Base-by-base conservation (phyloP, 2,113 vertebrate genomes). In the Passer montanus region DNA sequence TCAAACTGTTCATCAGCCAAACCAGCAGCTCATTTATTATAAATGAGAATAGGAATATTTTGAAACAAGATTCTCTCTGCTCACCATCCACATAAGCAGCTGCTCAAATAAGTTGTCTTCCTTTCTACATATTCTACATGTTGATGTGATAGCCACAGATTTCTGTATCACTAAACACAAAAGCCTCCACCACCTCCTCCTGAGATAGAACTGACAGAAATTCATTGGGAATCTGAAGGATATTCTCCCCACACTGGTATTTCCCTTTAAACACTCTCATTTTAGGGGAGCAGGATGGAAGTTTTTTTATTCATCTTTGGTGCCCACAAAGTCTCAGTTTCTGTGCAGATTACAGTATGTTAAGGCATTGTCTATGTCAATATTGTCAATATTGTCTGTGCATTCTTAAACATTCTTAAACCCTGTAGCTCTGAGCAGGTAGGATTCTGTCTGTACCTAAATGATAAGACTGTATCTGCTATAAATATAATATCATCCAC, bases 371-470 rank as follows among this genome's bases (percentile, higher is more conserved):
- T 74, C 90, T 93, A 15, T 87, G 83, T 87, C 94, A 96, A 33
- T 81, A 78, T 82, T 92, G 31, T 60, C 79, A 41, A 41, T 41
- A 41, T 41, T 41, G 41, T 41, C 41, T 41, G 41, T 41, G 41
- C 41, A 41, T 15, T 41, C 41, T 41, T 41, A 41, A 41, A 41
- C 53, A 66, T 95, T 92, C 92, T 90, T 81, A 92, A 94, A 75
- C 28, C 31, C 49, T 58, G 52, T 60, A 72, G 83, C 47, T 82
- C 73, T 81, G 66, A 88, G 76, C 90, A 96, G 93, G 92, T 93
- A 96, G 62, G 77, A 90, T 3, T 64, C 76, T 87, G 78, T 76
- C 89, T 96, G 92, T 84, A 96, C 76, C 80, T 90, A 77, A 93
- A 96, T 79, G 92, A 89, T 93, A 87, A 95, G 72, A 73, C 73